Evolutionary conservation across 2,888 invertebrate species (phyloP).

Genomic region (Idaea aversata): DNA sequence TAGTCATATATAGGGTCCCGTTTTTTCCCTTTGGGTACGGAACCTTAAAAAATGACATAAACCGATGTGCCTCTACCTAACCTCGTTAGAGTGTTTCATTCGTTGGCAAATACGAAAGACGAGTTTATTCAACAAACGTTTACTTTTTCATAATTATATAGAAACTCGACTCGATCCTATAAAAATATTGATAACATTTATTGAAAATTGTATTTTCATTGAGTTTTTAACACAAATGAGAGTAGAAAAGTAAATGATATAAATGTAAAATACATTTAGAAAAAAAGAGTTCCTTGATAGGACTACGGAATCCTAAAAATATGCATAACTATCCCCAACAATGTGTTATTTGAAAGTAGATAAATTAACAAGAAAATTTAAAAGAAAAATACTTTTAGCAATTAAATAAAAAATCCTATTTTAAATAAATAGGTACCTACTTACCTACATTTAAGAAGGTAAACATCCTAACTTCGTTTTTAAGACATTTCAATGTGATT

Average conservation of each 20-base stretch:
- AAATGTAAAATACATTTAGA: background rate
- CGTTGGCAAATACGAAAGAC: background rate
- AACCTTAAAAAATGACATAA: background rate
- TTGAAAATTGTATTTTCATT: background rate
- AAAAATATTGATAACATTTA: background rate
- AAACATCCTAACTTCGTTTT: no score
- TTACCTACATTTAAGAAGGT: no score
- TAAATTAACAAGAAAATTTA: conserved; percentile 9
- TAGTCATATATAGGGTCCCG: no score
- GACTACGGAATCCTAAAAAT: no score
- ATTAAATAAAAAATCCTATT: conserved; percentile 6
- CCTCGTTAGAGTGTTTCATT: background rate
- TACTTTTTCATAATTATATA: background rate
- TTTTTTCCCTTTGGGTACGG: no score
- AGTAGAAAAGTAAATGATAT: background rate
- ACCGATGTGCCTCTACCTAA: background rate
- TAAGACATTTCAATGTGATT: no score
- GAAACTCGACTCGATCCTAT: background rate
- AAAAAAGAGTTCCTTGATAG: no score
- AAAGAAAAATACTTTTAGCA: conserved; percentile 17
- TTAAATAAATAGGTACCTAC: no score
- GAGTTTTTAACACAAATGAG: background rate
- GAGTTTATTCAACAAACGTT: background rate
- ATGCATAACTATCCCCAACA: no score
- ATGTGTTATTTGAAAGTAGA: no score